Evolutionary conservation across 2,113 vertebrate genomes (phyloP).

Genomic region (Herpetotheres cachinnans): DNA sequence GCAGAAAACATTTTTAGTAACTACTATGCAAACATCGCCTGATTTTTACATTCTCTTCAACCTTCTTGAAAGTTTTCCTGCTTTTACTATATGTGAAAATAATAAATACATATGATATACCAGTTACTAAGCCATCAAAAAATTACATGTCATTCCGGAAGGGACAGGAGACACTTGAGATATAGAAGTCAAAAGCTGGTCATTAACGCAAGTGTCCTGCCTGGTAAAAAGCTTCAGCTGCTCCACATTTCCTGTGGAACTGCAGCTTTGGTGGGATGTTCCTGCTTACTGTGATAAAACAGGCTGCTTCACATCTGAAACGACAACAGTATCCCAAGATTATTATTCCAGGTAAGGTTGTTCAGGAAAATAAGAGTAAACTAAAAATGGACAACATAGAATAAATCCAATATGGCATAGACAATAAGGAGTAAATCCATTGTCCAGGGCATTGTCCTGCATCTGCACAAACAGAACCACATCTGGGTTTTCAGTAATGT

Average conservation of each 20-base stretch:
- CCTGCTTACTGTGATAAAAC: not conserved
- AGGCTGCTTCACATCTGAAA: constrained; percentile 34
- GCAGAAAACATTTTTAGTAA: constrained; percentile 27
- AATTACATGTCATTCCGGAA: not conserved
- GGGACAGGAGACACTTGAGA: not conserved
- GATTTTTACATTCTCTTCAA: not conserved
- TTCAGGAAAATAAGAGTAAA: not conserved
- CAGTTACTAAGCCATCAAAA: constrained; percentile 34
- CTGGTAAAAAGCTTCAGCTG: not conserved
- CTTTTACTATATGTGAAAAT: constrained; percentile 53
- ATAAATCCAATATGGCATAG: not conserved
- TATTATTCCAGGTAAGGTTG: not conserved
- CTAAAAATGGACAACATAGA: not conserved
- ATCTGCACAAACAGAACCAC: not conserved
- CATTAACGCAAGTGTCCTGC: not conserved
- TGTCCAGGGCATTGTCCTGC: not conserved
- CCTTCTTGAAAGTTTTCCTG: not conserved
- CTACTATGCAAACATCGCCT: not conserved
- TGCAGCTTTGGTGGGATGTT: not conserved
- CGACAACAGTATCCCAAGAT: not conserved
- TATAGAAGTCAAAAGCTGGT: not conserved
- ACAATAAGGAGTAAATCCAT: not conserved
- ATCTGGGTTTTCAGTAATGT: not conserved
- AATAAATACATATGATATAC: constrained; percentile 73
- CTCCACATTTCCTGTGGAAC: not conserved